Base-by-base conservation (phyloP, 2,797 vertebrate genomes). In the Xerus rutilus region DNA sequence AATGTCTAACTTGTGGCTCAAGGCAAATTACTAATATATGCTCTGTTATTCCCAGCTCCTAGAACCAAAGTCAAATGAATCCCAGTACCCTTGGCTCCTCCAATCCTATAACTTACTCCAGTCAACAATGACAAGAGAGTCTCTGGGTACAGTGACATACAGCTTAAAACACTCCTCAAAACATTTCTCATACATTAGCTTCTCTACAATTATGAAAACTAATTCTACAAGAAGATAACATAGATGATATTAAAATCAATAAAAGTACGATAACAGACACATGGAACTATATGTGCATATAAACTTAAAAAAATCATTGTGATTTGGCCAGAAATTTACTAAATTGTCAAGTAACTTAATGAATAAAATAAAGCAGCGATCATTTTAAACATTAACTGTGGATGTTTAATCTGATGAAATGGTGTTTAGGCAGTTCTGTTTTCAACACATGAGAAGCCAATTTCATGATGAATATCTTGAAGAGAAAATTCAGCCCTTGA, bases 331-430 rank as follows among this genome's bases (percentile, higher is more conserved):
- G 32, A 28, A 76, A 84, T 95, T 32, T 89, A 90, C 21, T 21
- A 92, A 86, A 30, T 87, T 23, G 45, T 72, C 49, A 82, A 78
- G 49, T 59, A 88, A 72, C 35, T 70, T 91, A 82, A 83, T 74
- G 14, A 89, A 30, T 23, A 94, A 92, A 62, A 62, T 65, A 92
- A 93, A 81, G 1, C 64, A 92, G 28, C 9, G 15, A 69, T 70
- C 23, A 84, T 85, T 87, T 85, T 67, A 76, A 86, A 72, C 21
- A 64, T 79, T 94, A 70, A 49, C 8, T 69, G 52, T 94, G 65
- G 15, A 97, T 93, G 95, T 83, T 54, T 69, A 84, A 97, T 92
- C 35, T 49, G 96, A 96, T 49, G 95, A 98, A 97, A 95, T 21
- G 70, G 32, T 11, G 2, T 91, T 94, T 89, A 97, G 84, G 20